Conservation (phyloP, 1,140 invertebrate genomes). For the Cyrtorhinus lividipennis region DNA sequence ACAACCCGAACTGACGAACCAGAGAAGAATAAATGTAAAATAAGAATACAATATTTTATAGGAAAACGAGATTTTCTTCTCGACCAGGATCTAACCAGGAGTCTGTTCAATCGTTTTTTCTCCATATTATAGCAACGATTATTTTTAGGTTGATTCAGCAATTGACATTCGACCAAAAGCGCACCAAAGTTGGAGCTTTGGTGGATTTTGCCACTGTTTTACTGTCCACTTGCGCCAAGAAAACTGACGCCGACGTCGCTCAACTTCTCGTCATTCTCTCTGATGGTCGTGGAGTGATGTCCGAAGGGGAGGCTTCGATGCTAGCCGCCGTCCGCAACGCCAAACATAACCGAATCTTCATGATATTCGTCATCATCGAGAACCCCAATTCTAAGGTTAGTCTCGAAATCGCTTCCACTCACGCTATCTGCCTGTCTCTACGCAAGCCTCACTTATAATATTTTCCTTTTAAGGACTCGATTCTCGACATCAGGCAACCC, state of each 20-base stretch:
- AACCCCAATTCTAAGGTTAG: conserved; percentile 76
- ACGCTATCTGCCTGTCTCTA: too few relatives aligned
- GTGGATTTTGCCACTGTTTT: conserved; percentile 60
- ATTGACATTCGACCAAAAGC: conserved; percentile 63
- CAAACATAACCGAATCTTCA: conserved; percentile 67
- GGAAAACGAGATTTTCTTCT: too few relatives aligned
- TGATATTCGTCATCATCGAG: conserved; percentile 91
- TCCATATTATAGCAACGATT: too few relatives aligned
- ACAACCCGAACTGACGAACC: too few relatives aligned
- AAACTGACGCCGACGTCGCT: conserved; percentile 43
- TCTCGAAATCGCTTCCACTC: conserved; percentile 3
- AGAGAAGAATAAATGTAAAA: too few relatives aligned
- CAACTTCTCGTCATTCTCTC: conserved; percentile 87
- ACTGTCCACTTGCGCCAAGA: conserved; percentile 31
- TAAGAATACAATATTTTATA: too few relatives aligned
- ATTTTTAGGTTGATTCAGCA: conserved; percentile 49
- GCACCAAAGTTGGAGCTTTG: conserved; percentile 64
- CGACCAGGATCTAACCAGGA: too few relatives aligned
- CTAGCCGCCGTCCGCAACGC: conserved; percentile 63
- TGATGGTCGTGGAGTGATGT: conserved; percentile 84
- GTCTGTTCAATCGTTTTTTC: too few relatives aligned
- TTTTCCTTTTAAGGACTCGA: conserved; percentile 53
- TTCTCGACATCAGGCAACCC: conserved; percentile 75
- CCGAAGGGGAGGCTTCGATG: conserved; percentile 69
- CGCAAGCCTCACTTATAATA: not conserved